Percentiles rank a stretch among this genome's conserved stretches.
Conservation (phyloP, 2,113 vertebrate genomes). For the Acanthisitta chloris region DNA sequence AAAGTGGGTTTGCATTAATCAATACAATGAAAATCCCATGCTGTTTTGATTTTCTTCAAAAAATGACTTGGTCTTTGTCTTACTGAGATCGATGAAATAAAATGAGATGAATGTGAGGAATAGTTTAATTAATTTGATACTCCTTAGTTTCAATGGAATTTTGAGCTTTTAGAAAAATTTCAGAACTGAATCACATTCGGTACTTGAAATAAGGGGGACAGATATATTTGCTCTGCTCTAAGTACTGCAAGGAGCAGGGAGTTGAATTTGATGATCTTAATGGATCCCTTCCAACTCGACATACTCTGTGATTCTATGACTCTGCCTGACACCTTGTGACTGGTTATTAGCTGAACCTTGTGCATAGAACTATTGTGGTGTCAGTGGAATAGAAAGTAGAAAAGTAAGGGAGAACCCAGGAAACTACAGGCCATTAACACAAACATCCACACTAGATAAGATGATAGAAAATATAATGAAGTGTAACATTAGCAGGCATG, state of each 20-base stretch:
- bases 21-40: accelerated
- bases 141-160: neutral
- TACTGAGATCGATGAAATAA: neutral
- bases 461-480: neutral
- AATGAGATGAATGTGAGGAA: neutral
- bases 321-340: neutral
- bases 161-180: neutral
- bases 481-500: neutral
- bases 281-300: neutral
- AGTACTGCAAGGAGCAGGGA: neutral
- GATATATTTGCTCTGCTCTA: neutral
- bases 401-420: neutral
- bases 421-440: constrained; percentile 3
- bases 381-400: neutral
- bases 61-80: neutral
- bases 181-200: neutral
- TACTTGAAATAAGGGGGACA: neutral
- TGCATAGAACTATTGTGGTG: neutral
- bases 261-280: neutral
- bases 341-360: neutral
- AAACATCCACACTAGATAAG: neutral
- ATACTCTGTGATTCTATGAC: neutral
- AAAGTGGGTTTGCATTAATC: neutral
- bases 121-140: neutral
- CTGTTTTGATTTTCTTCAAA: neutral